A percentile compares a stretch with the other conserved stretches of the same genome.
Conservation (phyloP, 2,888 invertebrate species). For the Hesperia comma region DNA sequence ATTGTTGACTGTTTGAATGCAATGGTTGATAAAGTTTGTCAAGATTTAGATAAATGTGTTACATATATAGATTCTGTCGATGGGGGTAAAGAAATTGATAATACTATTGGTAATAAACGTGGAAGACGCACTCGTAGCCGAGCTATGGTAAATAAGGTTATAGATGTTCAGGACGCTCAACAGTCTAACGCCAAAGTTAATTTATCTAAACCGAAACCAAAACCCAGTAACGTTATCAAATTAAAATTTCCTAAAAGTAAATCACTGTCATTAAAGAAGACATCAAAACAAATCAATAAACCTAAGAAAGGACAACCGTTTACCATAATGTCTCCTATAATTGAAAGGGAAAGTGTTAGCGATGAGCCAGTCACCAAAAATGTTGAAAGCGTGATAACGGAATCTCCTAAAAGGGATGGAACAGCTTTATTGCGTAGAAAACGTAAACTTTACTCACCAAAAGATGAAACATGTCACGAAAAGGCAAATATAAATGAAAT, state of each 20-base stretch:
- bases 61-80: constrained; percentile 49
- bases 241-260: constrained; percentile 48
- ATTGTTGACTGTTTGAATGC: constrained; percentile 63
- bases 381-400: constrained; percentile 29
- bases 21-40: constrained; percentile 65
- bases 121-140: neutral
- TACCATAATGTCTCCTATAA: constrained; percentile 56
- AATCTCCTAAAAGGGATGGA: constrained; percentile 24
- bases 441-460: constrained; percentile 72
- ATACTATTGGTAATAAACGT: no score
- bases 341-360: constrained; percentile 36
- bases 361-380: constrained; percentile 29
- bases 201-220: constrained; percentile 18
- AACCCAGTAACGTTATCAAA: constrained; percentile 45
- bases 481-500: constrained; percentile 44
- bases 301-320: constrained; percentile 41
- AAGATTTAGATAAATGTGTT: constrained; percentile 57
- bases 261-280: constrained; percentile 41
- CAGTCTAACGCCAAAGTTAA: constrained; percentile 16
- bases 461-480: constrained; percentile 52
- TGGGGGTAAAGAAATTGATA: neutral
- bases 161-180: constrained; percentile 1
- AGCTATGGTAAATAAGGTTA: neutral
- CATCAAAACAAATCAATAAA: constrained; percentile 45
- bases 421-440: constrained; percentile 52